Percentiles rank a stretch among this genome's conserved stretches.
phyloP scores from a whole-genome alignment of 2,888 invertebrate species.

The Argyresthia goedartella region DNA sequence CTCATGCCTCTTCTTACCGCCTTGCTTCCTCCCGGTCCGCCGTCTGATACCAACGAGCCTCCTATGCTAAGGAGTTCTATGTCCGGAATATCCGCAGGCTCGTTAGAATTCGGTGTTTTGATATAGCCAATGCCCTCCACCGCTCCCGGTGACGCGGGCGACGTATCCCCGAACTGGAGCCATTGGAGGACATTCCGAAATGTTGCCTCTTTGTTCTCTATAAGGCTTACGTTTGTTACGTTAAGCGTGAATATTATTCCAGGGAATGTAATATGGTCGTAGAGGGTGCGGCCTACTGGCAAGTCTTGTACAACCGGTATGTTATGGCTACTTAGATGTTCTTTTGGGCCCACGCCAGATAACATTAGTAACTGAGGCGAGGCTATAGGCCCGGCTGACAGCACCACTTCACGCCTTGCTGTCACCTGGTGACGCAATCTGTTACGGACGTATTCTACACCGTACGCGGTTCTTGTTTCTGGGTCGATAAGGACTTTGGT shows the following conservation, averaged over 20 bases:
- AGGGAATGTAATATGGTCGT: slow-evolving; percentile 74
- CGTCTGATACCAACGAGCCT: slow-evolving; percentile 50
- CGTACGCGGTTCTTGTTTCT: slow-evolving; percentile 54
- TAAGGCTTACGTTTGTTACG: slow-evolving; percentile 26
- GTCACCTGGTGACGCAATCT: slow-evolving; percentile 45
- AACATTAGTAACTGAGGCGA: slow-evolving; percentile 87
- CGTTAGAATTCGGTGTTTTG: slow-evolving; percentile 66
- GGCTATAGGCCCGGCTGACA: slow-evolving; percentile 84
- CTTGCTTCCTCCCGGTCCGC: slow-evolving; percentile 41
- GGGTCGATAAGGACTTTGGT: slow-evolving; percentile 67
- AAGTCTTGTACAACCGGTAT: slow-evolving; percentile 70
- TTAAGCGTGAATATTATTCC: slow-evolving; percentile 76
- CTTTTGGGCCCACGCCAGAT: slow-evolving; percentile 77
- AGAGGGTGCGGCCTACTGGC: slow-evolving; percentile 74
- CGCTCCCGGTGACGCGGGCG: slow-evolving; percentile 66
- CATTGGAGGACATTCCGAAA: slow-evolving; percentile 27
- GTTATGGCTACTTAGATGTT: slow-evolving; percentile 63
- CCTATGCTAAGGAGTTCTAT: slow-evolving; percentile 77
- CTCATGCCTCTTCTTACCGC: slow-evolving; percentile 50
- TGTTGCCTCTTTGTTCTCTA: slow-evolving; percentile 27
- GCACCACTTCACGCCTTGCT: slow-evolving; percentile 77
- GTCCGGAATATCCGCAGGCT: slow-evolving; percentile 72
- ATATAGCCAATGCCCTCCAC: slow-evolving; percentile 75
- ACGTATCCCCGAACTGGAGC: slow-evolving; percentile 45
- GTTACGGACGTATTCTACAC: slow-evolving; percentile 64